These are phyloP conservation scores for Julus scandinavius DNA, from an alignment of 2,888 invertebrate species.

Conservation along the genomic window DNA sequence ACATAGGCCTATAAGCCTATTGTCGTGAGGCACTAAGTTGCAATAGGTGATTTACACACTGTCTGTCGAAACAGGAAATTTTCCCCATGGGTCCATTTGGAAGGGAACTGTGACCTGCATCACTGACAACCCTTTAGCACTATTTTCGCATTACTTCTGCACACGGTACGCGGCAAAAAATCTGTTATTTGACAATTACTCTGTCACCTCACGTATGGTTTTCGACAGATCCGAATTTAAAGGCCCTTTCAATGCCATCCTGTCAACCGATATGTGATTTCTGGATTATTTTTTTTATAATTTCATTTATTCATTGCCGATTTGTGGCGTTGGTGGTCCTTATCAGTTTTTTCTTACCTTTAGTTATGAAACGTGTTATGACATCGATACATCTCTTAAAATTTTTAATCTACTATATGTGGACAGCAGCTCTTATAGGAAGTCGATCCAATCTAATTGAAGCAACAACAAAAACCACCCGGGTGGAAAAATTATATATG, in stretches of 20 bases:
- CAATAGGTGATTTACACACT: not conserved
- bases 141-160: not conserved
- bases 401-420: too few species aligned
- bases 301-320: not conserved
- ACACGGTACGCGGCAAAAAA: not conserved
- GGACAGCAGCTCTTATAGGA: too few species aligned
- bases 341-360: not conserved
- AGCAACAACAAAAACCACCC: too few species aligned
- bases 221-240: not conserved
- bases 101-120: not conserved
- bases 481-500: too few species aligned
- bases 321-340: not conserved
- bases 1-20: not conserved
- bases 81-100: not conserved
- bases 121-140: conserved; percentile 27
- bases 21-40: not conserved
- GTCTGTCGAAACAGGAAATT: not conserved
- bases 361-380: not conserved
- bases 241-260: not conserved
- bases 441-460: too few species aligned
- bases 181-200: not conserved
- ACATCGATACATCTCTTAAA: too few species aligned
- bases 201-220: not conserved
- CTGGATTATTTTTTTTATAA: not conserved
- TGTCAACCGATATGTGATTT: not conserved